Evolutionary conservation across 2,888 invertebrate species (phyloP).

Genomic region (Catocala sponsa): DNA sequence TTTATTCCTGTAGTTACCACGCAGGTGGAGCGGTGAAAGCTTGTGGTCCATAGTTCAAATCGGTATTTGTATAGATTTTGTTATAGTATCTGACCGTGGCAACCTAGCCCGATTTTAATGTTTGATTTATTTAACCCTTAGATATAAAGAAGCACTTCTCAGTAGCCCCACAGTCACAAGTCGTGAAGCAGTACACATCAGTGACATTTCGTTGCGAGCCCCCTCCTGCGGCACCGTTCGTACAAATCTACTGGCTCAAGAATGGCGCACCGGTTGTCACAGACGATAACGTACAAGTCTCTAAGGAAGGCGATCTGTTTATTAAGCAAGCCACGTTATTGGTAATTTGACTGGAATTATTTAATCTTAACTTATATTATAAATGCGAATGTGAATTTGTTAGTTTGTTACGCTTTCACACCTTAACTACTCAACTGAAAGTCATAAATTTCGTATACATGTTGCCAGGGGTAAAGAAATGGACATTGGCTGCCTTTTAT

Average conservation of each 20-base stretch:
- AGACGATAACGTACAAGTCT: slow-evolving; percentile 91
- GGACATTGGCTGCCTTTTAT: no score
- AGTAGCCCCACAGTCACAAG: slow-evolving; percentile 94
- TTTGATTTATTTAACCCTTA: slow-evolving; percentile 60
- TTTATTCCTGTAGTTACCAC: no score
- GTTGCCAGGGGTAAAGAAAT: no score
- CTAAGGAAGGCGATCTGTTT: slow-evolving; percentile 94
- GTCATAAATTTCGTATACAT: no score
- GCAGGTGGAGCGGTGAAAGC: no score
- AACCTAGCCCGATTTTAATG: no score
- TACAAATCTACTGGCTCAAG: slow-evolving; percentile 95
- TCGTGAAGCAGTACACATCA: slow-evolving; percentile 94
- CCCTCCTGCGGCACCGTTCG: slow-evolving; percentile 95
- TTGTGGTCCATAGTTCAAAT: no score
- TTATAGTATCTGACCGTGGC: no score
- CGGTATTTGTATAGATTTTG: no score
- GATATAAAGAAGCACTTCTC: slow-evolving; percentile 97
- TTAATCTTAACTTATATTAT: background rate
- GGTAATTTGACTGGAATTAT: slow-evolving; percentile 62
- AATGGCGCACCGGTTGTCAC: slow-evolving; percentile 91
- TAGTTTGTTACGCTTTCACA: no score
- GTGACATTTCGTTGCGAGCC: slow-evolving; percentile 96
- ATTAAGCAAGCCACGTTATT: slow-evolving; percentile 95
- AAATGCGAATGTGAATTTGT: background rate
- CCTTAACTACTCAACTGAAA: no score